phyloP scores from a whole-genome alignment of 1,140 invertebrate species.

The Trachymyrmex septentrionalis region DNA sequence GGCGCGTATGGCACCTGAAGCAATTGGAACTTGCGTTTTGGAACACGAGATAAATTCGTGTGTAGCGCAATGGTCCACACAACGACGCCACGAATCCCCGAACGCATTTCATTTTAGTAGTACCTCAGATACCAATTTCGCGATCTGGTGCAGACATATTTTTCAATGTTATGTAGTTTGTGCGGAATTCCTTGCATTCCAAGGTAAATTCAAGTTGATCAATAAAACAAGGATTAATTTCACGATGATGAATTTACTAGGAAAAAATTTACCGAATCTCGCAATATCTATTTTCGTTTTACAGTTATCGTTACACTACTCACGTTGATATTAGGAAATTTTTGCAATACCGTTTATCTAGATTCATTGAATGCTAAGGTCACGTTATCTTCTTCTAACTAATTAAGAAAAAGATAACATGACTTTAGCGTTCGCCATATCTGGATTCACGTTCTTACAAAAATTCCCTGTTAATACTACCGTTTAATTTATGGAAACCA shows the following conservation, averaged over 20 bases:
- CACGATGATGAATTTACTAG: not conserved
- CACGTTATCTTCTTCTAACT: too few species aligned
- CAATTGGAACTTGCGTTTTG: constrained; percentile 9
- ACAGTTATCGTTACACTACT: not conserved
- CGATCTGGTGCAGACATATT: not conserved
- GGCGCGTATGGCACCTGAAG: not conserved
- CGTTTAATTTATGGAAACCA: not conserved
- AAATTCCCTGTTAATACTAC: not conserved
- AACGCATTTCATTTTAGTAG: constrained; percentile 4
- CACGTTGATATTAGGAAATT: not conserved
- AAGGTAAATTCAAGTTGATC: not conserved
- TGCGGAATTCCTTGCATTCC: not conserved
- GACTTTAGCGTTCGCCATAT: too few species aligned
- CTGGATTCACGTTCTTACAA: too few species aligned
- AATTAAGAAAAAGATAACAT: too few species aligned
- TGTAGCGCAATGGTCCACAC: not conserved
- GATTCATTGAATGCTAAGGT: too few species aligned
- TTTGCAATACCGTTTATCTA: too few species aligned
- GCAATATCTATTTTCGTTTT: not conserved
- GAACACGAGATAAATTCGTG: constrained; percentile 13
- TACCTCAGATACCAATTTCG: constrained; percentile 26
- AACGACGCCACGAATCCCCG: not conserved
- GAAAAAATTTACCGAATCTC: not conserved
- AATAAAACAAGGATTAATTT: constrained; percentile 13
- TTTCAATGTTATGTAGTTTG: constrained; percentile 1